Evolutionary conservation across 2,888 invertebrate genomes (phyloP).

Genomic region (Azorinus chamasolen): DNA sequence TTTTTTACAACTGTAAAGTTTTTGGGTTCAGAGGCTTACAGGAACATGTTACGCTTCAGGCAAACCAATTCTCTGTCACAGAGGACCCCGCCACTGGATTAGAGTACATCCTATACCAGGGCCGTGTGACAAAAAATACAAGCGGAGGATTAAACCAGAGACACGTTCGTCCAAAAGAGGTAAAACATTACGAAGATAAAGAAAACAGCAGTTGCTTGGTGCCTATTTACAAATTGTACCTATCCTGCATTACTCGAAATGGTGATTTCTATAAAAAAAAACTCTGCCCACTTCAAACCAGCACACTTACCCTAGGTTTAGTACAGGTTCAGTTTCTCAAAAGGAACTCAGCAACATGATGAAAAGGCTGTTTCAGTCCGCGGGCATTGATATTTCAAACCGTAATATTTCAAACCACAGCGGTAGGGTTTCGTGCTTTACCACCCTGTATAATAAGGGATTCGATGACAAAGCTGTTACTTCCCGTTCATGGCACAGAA

Average conservation of each 20-base stretch:
- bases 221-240: constrained; percentile 48
- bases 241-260: constrained; percentile 29
- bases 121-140: constrained; percentile 42
- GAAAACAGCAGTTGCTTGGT: constrained; percentile 47
- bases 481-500: background rate
- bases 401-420: constrained; percentile 22
- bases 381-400: no score
- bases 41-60: no score
- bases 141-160: constrained; percentile 32
- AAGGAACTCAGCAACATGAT: no score
- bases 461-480: constrained; percentile 10
- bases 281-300: no score
- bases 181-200: constrained; percentile 39
- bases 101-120: no score
- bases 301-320: no score
- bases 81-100: no score
- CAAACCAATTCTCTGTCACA: no score
- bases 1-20: no score
- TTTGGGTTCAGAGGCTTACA: no score
- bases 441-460: constrained; percentile 19
- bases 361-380: no score
- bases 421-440: constrained; percentile 25
- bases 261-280: constrained; percentile 44
- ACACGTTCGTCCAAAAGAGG: constrained; percentile 40
- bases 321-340: no score